These are phyloP conservation scores for Gobius niger DNA, from an alignment of 2,113 vertebrate species.

Conservation along the genomic window DNA sequence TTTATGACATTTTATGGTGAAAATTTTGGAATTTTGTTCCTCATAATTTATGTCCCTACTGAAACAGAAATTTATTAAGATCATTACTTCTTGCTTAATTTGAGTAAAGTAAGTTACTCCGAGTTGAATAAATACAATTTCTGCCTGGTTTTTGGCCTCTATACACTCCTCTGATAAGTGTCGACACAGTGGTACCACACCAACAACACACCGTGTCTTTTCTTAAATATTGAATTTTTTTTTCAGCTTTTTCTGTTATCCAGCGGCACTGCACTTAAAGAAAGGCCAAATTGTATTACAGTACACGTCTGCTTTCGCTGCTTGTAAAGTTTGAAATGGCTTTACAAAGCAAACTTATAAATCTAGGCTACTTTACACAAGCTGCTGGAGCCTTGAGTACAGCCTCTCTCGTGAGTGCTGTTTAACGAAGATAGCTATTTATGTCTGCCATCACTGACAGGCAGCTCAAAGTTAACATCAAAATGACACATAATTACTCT, in stretches of 20 bases:
- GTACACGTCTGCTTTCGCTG: neutral
- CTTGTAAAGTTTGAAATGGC: neutral
- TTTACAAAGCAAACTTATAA: constrained; percentile 1
- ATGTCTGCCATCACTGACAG: constrained; percentile 3
- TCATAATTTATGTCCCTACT: too few relatives aligned
- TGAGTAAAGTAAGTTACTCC: too few relatives aligned
- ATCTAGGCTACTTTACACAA: neutral
- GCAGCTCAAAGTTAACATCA: constrained; percentile 9
- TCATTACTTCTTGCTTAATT: too few relatives aligned
- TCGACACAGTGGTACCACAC: too few relatives aligned
- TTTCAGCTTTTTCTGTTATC: neutral
- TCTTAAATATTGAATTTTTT: neutral
- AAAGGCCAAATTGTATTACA: neutral
- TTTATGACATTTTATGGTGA: too few relatives aligned
- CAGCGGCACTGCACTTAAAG: neutral
- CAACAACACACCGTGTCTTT: neutral
- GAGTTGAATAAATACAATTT: too few relatives aligned
- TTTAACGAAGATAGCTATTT: constrained; percentile 1
- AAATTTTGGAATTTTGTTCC: too few relatives aligned
- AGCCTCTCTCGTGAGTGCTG: neutral
- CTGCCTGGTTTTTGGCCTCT: too few relatives aligned
- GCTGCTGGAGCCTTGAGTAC: neutral
- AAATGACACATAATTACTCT: constrained; percentile 7
- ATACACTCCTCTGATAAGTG: too few relatives aligned
- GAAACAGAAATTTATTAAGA: too few relatives aligned